Conservation (phyloP, 2,113 vertebrate species). For the Psittacara wagleri region DNA sequence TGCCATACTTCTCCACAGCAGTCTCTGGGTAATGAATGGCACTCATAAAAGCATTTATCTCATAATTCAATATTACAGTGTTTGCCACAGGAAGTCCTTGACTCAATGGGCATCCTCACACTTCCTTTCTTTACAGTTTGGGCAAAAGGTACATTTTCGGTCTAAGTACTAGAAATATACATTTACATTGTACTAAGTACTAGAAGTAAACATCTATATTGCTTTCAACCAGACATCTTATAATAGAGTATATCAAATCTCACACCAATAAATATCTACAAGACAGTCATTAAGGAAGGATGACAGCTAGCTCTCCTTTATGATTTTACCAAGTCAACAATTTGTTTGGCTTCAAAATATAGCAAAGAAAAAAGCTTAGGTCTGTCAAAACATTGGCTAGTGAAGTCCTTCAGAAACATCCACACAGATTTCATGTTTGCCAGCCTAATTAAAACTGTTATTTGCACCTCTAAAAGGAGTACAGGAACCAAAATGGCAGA, state of each 20-base stretch:
- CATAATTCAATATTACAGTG: background rate
- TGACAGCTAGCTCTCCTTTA: background rate
- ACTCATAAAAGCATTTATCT: background rate
- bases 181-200: background rate
- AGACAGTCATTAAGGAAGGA: background rate
- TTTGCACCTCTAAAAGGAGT: background rate
- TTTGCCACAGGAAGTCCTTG: background rate
- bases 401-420: slow-evolving; percentile 1
- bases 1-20: background rate
- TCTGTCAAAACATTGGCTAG: background rate
- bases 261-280: background rate
- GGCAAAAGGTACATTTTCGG: background rate
- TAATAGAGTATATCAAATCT: background rate
- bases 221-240: background rate
- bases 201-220: background rate
- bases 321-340: background rate
- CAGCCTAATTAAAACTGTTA: background rate
- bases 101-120: background rate
- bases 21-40: background rate
- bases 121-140: background rate
- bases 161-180: background rate
- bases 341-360: background rate
- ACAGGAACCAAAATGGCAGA: background rate
- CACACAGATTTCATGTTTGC: background rate
- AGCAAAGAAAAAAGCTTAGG: background rate